Evolutionary conservation across 53 echinoderm and acorn worm species (phyloP).

Genomic region (Actinopyga echinites): DNA sequence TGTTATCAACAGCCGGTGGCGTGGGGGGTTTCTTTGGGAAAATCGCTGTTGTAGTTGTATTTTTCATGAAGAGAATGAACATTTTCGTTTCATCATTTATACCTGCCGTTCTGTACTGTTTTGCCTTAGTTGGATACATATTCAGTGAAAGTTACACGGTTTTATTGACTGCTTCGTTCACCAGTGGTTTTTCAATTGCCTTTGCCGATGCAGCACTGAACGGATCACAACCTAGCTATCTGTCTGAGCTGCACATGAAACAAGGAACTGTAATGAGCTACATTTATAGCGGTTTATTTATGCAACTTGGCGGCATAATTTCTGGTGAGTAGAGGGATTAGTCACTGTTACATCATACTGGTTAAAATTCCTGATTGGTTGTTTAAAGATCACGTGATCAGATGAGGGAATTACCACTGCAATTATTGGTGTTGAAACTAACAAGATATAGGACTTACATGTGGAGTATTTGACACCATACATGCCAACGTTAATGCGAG

Average conservation of each 20-base stretch:
- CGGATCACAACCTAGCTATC: neutral
- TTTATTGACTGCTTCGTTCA: neutral
- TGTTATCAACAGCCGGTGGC: neutral
- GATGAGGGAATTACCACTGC: too few species aligned
- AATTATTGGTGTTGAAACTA: too few species aligned
- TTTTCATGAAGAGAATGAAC: neutral
- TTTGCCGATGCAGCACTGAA: slow-evolving; percentile 10
- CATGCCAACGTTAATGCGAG: too few species aligned
- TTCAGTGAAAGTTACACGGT: neutral
- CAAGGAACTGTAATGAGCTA: slow-evolving; percentile 1
- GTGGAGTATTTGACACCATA: too few species aligned
- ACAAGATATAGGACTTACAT: too few species aligned
- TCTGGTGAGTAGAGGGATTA: neutral
- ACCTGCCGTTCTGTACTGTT: neutral
- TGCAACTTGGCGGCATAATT: neutral
- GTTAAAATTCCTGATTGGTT: too few species aligned
- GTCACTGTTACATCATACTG: too few species aligned
- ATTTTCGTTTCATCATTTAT: neutral
- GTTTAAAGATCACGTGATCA: too few species aligned
- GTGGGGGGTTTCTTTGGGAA: neutral
- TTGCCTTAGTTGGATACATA: neutral
- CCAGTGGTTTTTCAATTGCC: neutral
- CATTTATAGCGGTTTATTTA: neutral
- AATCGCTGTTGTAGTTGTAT: neutral
- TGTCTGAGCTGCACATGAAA: neutral